These are phyloP conservation scores for Gadus chalcogrammus DNA, from an alignment of 2,113 vertebrate genomes.

Conservation along the genomic window DNA sequence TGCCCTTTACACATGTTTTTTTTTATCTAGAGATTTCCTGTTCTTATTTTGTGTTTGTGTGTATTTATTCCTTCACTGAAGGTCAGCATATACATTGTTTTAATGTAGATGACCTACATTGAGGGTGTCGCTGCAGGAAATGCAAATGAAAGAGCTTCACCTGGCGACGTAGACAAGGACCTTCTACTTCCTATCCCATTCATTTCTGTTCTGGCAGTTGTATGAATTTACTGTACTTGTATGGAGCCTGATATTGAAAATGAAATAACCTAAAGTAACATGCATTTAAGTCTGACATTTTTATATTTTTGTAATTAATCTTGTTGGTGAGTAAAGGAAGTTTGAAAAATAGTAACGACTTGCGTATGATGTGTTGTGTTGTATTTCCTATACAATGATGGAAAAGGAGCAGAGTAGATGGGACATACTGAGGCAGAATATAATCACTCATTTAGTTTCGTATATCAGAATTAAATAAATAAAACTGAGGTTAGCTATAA, in stretches of 20 bases:
- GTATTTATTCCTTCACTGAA: constrained; percentile 50
- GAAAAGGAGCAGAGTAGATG: no score
- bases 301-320: not conserved
- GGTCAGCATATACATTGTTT: constrained; percentile 18
- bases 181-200: constrained; percentile 10
- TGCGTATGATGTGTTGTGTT: no score
- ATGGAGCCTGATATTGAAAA: constrained; percentile 3
- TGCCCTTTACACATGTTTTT: constrained; percentile 55
- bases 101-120: not conserved
- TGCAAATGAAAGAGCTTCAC: not conserved
- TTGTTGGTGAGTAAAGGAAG: not conserved
- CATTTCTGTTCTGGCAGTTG: not conserved
- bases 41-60: constrained; percentile 25
- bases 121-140: not conserved
- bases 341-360: no score
- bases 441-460: no score
- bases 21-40: constrained; percentile 41
- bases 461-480: no score
- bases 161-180: not conserved
- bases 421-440: no score
- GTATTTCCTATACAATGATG: no score
- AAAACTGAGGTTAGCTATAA: no score
- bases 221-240: constrained; percentile 10
- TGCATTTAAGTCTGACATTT: not conserved
- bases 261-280: not conserved